phyloP scores from a whole-genome alignment of 2,113 vertebrate genomes.

The Macaca nemestrina region DNA sequence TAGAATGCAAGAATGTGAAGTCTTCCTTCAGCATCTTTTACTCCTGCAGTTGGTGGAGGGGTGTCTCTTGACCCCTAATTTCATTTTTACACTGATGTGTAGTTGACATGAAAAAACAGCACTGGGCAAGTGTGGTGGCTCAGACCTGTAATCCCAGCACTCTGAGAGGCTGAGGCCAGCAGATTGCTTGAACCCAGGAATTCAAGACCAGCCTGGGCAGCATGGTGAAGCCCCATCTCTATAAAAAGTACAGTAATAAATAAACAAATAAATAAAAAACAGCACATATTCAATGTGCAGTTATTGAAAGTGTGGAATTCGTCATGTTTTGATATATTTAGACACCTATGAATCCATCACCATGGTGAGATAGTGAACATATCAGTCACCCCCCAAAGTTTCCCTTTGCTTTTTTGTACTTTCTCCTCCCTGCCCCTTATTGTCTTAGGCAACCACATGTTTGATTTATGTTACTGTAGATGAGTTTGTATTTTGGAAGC shows the following conservation, averaged over 20 bases:
- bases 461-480: neutral
- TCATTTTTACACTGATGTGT: neutral
- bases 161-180: neutral
- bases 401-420: neutral
- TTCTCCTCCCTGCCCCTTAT: fast-evolving
- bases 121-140: too few relatives aligned
- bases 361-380: neutral
- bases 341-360: neutral
- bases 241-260: too few relatives aligned
- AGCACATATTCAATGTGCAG: neutral
- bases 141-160: neutral
- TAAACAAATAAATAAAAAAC: neutral
- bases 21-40: neutral
- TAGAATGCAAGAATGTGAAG: neutral
- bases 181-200: too few relatives aligned
- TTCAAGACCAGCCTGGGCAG: too few relatives aligned
- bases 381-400: neutral
- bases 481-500: neutral
- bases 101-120: neutral
- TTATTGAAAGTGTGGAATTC: neutral
- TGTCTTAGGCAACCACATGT: neutral
- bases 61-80: neutral
- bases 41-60: neutral
- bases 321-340: neutral
- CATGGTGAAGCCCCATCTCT: too few relatives aligned